Base-by-base conservation (phyloP, 2,797 vertebrate species). In the Siniperca undulata region DNA sequence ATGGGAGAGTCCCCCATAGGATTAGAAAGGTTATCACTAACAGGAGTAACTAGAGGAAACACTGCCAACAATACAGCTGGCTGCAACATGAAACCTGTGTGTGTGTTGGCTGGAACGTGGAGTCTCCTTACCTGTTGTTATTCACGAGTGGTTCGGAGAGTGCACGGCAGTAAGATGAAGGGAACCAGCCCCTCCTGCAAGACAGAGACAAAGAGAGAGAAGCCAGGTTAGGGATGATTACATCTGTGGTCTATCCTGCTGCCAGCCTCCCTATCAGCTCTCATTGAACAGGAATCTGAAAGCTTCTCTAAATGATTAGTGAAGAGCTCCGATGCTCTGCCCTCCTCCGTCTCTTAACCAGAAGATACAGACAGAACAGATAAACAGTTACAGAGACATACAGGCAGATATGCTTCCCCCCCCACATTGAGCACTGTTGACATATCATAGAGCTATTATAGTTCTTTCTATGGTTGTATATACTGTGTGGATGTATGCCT, bases 161-260 rank as follows among this genome's bases (percentile, higher is more conserved):
- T 36, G 93, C 91, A 22, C 94, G 94, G 86, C 96, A 96, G 88
- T 99, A 99, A 0, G 98, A 99, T 0, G 97, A 98, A 17, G 98
- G 98, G 95, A 99, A 99, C 98, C 98, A 99, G 84, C 98, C 98
- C 93, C 96, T 97, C 93, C 98, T 99, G 94, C 30, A 85, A 87
- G 89, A 30, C 27, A 81, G 34, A 81, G 77, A 90, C 69, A 90
- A 46, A 91, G 65, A 72, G 65, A 74, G 36, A 76, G 65, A 36
- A 71, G 62, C 10, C 24, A 64, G 59, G 68, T 88, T 70, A 71
- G 66, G 67, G 38, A 72, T 34, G 81, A 86, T 82, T 53, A 74
- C 68, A 82, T 66, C 75, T 59, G 71, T 12, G 4, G 27, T 69
- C 5, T 22, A 11, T 68, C 50, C 36, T 58, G 0, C 74, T 61